Conservation (phyloP, 2,797 vertebrate species). For the Sebastolobus altivelis region DNA sequence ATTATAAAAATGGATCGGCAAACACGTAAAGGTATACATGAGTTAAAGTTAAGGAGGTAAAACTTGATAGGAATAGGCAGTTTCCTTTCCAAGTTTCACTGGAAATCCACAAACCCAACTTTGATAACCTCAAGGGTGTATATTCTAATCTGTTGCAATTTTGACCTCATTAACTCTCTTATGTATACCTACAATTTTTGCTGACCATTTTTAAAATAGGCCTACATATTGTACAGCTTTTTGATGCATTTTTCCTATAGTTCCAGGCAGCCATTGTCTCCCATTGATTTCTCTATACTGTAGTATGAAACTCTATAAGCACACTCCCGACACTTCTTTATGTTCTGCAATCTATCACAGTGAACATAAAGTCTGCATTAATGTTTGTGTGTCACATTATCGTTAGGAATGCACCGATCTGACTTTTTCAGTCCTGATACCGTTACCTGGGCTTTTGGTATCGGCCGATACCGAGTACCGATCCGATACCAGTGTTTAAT, state of each 20-base stretch:
- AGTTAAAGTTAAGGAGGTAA: not conserved
- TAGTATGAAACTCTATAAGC: constrained; percentile 1
- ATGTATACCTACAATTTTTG: not conserved
- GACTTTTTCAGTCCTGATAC: too few relatives aligned
- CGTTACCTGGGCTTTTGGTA: too few relatives aligned
- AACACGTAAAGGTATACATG: not conserved
- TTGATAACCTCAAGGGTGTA: not conserved
- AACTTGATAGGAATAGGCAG: not conserved
- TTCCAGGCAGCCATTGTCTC: not conserved
- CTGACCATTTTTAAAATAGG: not conserved
- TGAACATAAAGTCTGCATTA: not conserved
- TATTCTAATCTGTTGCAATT: rapidly evolving
- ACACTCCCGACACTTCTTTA: not conserved
- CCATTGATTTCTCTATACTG: not conserved
- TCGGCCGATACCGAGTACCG: too few relatives aligned
- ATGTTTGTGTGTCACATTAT: not conserved
- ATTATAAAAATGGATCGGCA: not conserved
- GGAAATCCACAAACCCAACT: not conserved
- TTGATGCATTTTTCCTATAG: not conserved
- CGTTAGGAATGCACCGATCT: too few relatives aligned
- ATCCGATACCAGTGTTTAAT: too few relatives aligned
- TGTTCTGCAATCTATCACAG: not conserved
- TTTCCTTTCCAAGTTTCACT: not conserved
- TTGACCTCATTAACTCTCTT: not conserved
- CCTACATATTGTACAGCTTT: not conserved